phyloP scores from a whole-genome alignment of 2,888 invertebrate species.

The Hypselothyrea guttata region DNA sequence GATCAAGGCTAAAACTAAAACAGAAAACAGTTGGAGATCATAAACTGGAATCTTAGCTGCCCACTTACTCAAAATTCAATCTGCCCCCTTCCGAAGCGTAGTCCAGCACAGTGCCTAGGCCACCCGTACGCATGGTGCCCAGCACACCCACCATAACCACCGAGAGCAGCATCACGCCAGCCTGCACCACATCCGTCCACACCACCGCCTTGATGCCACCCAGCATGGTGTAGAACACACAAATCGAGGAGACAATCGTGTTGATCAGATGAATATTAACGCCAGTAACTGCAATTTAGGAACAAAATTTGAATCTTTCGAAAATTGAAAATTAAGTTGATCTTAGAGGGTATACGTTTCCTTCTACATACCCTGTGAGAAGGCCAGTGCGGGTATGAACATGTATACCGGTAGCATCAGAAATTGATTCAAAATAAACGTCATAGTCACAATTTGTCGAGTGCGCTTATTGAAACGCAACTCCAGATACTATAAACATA shows the following conservation, averaged over 20 bases:
- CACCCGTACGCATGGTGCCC: slow-evolving; percentile 82
- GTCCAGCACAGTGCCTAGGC: slow-evolving; percentile 79
- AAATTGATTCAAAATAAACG: slow-evolving; percentile 78
- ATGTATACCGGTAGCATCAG: slow-evolving; percentile 79
- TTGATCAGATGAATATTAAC: slow-evolving; percentile 84
- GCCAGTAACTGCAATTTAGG: slow-evolving; percentile 84
- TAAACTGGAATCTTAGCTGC: not conserved
- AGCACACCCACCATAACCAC: slow-evolving; percentile 80
- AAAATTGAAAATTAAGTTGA: not conserved
- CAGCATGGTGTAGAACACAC: slow-evolving; percentile 84
- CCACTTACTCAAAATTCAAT: slow-evolving; percentile 80
- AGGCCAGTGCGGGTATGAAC: slow-evolving; percentile 80
- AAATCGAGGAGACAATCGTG: slow-evolving; percentile 83
- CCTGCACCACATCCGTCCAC: slow-evolving; percentile 84
- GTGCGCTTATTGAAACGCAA: slow-evolving; percentile 79
- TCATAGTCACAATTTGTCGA: slow-evolving; percentile 76
- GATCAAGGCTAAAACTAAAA: slow-evolving; percentile 85
- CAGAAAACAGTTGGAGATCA: not conserved
- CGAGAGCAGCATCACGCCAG: slow-evolving; percentile 81
- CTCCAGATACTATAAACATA: slow-evolving; percentile 76
- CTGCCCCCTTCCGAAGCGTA: slow-evolving; percentile 80
- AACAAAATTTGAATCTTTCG: slow-evolving; percentile 4
- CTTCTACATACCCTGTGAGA: slow-evolving; percentile 78
- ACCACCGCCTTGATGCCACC: slow-evolving; percentile 84
- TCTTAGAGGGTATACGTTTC: too few species aligned